Base-by-base conservation (phyloP, 2,797 vertebrate species). In the Sebastes wilsoni region DNA sequence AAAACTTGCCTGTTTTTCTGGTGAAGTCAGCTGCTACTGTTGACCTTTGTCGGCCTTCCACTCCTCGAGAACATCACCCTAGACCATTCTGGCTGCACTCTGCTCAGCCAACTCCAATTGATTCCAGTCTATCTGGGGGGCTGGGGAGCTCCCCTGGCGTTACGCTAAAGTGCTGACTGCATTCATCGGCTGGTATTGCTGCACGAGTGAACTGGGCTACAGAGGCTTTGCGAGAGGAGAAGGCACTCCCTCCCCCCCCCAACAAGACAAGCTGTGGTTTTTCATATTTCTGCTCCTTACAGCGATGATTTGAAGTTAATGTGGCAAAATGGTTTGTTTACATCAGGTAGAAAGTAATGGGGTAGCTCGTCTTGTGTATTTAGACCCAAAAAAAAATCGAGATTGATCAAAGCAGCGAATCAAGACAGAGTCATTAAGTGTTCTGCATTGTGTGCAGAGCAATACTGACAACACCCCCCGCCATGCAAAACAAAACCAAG, bases 131-230 rank as follows among this genome's bases (percentile, higher is more conserved):
- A 60, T 83, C 77, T 75, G 12, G 58, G 83, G 81, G 77, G 71
- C 67, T 58, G 67, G 38, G 55, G 65, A 36, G 66, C 79, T 87
- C 91, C 90, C 83, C 65, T 75, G 87, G 83, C 75, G 83, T 67
- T 83, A 54, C 59, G 46, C 76, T 88, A 80, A 92, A 92, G 70
- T 88, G 93, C 92, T 93, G 92, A 93, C 93, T 82, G 83, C 67
- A 82, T 86, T 90, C 91, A 91, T 89, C 77, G 77, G 27, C 32
- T 23, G 20, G 69, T 76, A 81, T 82, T 90, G 83, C 80, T 88
- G 59, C 82, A 69, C 16, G 72, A 75, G 75, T 82, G 58, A 89
- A 88, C 68, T 46, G 55, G 66, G 52, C 65, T 66, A 70, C 60
- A 28, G 77, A 79, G 75, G 60, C 72, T 84, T 77, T 73, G 46